Evolutionary conservation across 1,140 invertebrate genomes (phyloP).

Genomic region (Caenorhabditis tropicalis): DNA sequence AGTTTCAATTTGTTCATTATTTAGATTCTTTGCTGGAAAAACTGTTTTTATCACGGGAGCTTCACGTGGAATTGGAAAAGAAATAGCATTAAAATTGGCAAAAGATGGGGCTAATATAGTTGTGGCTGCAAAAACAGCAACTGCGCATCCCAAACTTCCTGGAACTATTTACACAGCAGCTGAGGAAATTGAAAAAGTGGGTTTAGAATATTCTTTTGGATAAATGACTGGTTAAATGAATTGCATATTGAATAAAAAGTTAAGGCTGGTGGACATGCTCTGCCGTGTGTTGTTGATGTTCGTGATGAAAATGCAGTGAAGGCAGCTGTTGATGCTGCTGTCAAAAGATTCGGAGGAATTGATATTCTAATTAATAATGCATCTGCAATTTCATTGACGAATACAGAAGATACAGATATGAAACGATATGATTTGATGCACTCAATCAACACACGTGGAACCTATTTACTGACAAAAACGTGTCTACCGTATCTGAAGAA

Average conservation of each 20-base stretch:
- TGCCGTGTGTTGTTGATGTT: constrained; percentile 92
- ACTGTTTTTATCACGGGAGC: constrained; percentile 95
- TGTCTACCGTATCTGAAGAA: constrained; percentile 89
- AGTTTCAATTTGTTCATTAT: constrained; percentile 10
- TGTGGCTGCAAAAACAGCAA: constrained; percentile 67
- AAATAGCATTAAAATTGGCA: constrained; percentile 86
- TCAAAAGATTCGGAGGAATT: constrained; percentile 92
- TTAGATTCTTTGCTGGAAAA: constrained; percentile 84
- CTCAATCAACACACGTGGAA: constrained; percentile 73
- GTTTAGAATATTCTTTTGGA: not conserved
- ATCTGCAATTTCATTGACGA: constrained; percentile 85
- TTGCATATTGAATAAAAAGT: not conserved
- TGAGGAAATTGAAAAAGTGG: constrained; percentile 83
- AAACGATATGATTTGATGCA: constrained; percentile 74
- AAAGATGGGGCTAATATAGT: constrained; percentile 77
- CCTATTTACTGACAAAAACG: constrained; percentile 78
- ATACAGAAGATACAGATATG: constrained; percentile 52
- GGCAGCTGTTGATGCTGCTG: constrained; percentile 83
- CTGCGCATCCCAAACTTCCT: constrained; percentile 88
- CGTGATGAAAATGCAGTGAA: constrained; percentile 84
- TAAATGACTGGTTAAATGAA: no score
- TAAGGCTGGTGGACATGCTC: constrained; percentile 82
- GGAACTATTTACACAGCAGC: constrained; percentile 96
- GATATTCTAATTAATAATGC: constrained; percentile 81
- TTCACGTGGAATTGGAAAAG: constrained; percentile 94